phyloP scores from a whole-genome alignment of 2,888 invertebrate species.

The Patella caerulea region DNA sequence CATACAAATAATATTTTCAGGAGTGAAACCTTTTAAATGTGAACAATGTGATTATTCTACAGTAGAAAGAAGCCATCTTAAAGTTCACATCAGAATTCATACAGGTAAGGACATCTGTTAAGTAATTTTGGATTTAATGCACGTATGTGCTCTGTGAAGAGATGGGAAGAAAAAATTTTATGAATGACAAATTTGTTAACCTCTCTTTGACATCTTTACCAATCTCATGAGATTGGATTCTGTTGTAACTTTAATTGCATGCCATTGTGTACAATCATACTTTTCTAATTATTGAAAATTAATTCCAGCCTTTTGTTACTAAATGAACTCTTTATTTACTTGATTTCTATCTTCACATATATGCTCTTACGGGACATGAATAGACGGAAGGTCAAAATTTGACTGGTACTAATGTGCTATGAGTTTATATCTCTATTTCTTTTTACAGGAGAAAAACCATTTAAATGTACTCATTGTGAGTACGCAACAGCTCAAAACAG shows the following conservation, averaged over 20 bases:
- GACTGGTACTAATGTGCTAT: no score
- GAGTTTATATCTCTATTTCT: neutral
- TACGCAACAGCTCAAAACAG: constrained; percentile 72
- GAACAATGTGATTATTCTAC: constrained; percentile 71
- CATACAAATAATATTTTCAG: constrained; percentile 40
- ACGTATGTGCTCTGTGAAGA: neutral
- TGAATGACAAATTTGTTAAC: neutral
- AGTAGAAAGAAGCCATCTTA: constrained; percentile 70
- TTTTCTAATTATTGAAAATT: no score
- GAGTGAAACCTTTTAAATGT: constrained; percentile 71
- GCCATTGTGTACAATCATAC: neutral
- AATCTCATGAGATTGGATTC: neutral
- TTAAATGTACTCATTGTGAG: constrained; percentile 69
- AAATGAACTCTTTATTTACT: no score
- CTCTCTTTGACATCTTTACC: neutral
- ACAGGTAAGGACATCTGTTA: constrained; percentile 56
- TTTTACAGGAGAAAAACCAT: constrained; percentile 70
- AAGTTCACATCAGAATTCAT: constrained; percentile 70
- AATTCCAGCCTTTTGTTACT: no score
- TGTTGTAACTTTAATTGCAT: neutral
- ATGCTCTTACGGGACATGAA: no score
- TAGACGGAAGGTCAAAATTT: no score
- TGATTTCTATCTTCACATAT: no score
- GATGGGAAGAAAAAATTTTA: neutral
- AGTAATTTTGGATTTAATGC: neutral